These are phyloP conservation scores for Heliconius hortense DNA, from an alignment of 2,888 invertebrate genomes.

Conservation along the genomic window DNA sequence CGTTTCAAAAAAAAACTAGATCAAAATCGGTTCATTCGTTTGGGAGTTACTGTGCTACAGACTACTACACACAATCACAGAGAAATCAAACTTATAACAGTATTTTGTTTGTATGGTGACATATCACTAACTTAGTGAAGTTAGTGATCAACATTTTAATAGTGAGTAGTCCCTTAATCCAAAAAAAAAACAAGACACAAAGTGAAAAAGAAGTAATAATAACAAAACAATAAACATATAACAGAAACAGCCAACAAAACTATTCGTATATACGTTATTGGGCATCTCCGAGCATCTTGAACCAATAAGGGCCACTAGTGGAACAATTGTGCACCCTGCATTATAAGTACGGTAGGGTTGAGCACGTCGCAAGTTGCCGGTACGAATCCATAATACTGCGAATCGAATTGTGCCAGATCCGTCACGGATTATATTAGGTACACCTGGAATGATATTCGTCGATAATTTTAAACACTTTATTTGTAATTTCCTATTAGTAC, in stretches of 20 bases:
- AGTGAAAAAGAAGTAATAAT: neutral
- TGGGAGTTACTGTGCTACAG: too few species aligned
- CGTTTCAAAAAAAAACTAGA: too few species aligned
- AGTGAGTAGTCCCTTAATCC: neutral
- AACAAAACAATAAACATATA: neutral
- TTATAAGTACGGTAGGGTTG: conserved; percentile 62
- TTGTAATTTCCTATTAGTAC: neutral
- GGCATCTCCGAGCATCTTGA: conserved; percentile 29
- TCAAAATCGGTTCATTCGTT: too few species aligned
- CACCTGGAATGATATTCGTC: neutral
- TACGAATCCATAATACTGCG: conserved; percentile 33
- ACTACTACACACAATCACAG: too few species aligned
- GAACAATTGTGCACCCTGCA: conserved; percentile 47
- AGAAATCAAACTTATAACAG: too few species aligned
- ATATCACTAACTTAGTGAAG: too few species aligned
- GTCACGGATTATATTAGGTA: neutral
- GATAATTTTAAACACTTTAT: too few species aligned
- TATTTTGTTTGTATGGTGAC: too few species aligned
- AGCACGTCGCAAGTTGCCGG: conserved; percentile 53
- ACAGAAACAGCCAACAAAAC: conserved; percentile 14
- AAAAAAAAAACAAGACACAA: neutral
- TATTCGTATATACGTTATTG: conserved; percentile 18
- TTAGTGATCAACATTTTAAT: too few species aligned
- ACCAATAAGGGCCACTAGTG: conserved; percentile 41
- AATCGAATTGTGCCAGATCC: neutral